Evolutionary conservation across 2,113 vertebrate genomes (phyloP).

Genomic region (Antigone vipio): DNA sequence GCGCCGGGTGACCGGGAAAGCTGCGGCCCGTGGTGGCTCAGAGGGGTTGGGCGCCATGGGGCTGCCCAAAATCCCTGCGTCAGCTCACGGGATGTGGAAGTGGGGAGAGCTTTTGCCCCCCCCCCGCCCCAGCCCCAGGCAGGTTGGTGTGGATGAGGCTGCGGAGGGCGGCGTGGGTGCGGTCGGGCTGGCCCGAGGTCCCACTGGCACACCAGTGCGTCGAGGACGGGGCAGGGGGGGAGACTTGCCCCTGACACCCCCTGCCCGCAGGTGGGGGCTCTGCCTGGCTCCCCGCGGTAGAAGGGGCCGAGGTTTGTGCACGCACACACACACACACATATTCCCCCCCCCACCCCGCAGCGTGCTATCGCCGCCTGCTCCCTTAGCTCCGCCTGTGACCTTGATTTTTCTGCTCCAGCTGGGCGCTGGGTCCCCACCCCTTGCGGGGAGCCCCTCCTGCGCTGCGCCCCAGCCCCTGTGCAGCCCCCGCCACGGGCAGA

Average conservation of each 20-base stretch:
- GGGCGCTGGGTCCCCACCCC: constrained; percentile 28
- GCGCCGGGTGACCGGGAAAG: neutral
- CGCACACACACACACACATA: too few species aligned
- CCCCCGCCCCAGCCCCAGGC: too few species aligned
- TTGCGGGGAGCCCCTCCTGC: neutral
- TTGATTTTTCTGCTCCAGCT: constrained; percentile 52
- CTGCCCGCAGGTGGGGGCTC: neutral
- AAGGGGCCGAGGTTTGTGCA: neutral
- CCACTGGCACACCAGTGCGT: too few species aligned
- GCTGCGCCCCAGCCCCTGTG: neutral
- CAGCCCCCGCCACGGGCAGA: neutral
- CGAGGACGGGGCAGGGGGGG: neutral
- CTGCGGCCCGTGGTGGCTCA: neutral
- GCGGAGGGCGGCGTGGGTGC: neutral
- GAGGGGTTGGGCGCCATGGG: accelerated
- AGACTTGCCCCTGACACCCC: neutral
- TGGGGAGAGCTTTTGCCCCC: neutral
- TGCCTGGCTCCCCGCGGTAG: accelerated
- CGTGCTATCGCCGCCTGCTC: accelerated
- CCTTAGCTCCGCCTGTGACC: constrained; percentile 39
- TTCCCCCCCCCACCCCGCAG: neutral
- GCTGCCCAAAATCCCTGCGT: neutral
- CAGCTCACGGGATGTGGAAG: neutral
- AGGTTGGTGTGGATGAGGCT: neutral
- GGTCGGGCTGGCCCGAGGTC: too few species aligned